Base-by-base conservation (phyloP, 2,113 vertebrate species). In the Sterna hirundo region DNA sequence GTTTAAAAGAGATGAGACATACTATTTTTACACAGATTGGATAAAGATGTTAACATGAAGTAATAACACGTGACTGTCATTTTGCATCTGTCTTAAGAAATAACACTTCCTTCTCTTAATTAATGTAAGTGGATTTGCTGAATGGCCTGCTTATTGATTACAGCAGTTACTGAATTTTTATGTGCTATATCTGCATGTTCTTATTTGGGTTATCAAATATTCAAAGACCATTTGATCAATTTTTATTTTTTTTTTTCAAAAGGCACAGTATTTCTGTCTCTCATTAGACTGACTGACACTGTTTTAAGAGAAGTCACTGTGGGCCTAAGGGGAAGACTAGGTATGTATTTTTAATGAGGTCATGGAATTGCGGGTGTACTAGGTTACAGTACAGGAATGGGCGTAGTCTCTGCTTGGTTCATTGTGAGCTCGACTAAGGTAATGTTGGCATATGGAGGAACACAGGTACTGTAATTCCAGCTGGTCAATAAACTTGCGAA, bases 121-220 rank as follows among this genome's bases (percentile, higher is more conserved):
- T 96, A 95, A 95, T 57, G 34, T 77, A 88, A 95, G 78, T 96
- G 52, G 44, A 71, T 96, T 95, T 94, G 85, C 84, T 94, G 83
- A 92, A 95, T 95, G 82, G 86, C 87, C 60, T 94, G 66, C 62
- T 97, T 97, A 98, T 98, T 97, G 98, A 97, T 98, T 90, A 61
- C 62, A 88, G 86, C 40, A 90, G 94, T 96, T 96, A 54, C 55
- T 97, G 97, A 96, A 92, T 96, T 98, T 97, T 97, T 96, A 95
- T 96, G 92, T 96, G 90, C 93, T 94, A 82, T 94, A 96, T 96
- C 96, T 95, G 86, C 93, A 81, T 93, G 83, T 96, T 97, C 82
- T 82, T 83, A 22, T 75, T 92, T 93, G 93, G 42, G 40, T 90
- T 97, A 96, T 97, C 90, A 97, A 96, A 96, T 96, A 95, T 88